Base-by-base conservation (phyloP, 2,113 vertebrate genomes). In the Chaetura pelagica region DNA sequence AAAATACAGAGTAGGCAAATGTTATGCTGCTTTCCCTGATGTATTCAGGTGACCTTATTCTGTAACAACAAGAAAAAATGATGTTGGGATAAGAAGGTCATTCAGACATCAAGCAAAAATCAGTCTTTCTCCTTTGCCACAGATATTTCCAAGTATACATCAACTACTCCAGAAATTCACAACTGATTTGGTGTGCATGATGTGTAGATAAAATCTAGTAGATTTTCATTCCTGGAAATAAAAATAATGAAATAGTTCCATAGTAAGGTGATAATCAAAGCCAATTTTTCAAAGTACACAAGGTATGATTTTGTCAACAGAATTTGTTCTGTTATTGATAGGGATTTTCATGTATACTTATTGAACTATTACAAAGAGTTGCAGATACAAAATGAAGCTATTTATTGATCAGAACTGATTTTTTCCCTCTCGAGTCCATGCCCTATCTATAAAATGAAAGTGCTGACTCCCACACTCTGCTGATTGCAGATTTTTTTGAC, bases 341-440 rank as follows among this genome's bases (percentile, higher is more conserved):
- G 16, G 16, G 26, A 15, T 66, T 84, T 18, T 76, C 91, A 69
- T 62, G 29, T 80, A 18, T 49, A 22, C 30, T 59, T 58, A 80
- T 59, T 94, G 75, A 93, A 87, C 72, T 82, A 44, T 94, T 91
- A 81, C 38, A 44, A 77, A 66, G 92, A 88, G 48, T 29, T 95
- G 63, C 75, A 21, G 44, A 84, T 93, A 69, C 64, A 49, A 92
- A 89, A 84, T 96, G 82, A 96, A 96, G 89, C 59, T 94, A 92
- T 97, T 97, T 97, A 98, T 98, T 98, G 98, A 98, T 98, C 97
- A 90, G 89, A 96, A 75, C 73, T 58, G 88, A 35, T 96, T 95
- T 93, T 96, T 94, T 92, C 61, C 42, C 64, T 63, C 88, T 84
- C 89, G 84, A 97, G 93, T 96, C 94, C 27, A 12, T 97, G 88